Evolutionary conservation across 2,888 invertebrate genomes (phyloP), one percentile per base, ranked within the genome.

Genomic region (Nomada lathburiana): DNA sequence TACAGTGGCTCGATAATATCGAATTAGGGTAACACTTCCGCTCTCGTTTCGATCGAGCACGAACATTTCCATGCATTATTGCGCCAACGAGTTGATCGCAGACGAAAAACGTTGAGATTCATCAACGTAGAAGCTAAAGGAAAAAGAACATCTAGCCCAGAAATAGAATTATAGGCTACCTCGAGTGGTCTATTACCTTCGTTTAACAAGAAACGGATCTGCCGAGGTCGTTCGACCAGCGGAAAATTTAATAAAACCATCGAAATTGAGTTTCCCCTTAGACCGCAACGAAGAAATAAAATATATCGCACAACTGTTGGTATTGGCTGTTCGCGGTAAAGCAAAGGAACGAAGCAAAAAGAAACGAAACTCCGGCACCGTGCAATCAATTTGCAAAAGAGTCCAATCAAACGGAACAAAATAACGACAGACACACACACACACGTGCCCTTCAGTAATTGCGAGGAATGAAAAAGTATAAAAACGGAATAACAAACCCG

Each of bases 41-140:
- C 47, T 53, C 67, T 76, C 60, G 20, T 50, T 47, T 50, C 20
- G 60, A 67, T 53, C 65, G 26, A 55, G 50, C 50, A 65, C 67
- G 78, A 81, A 57, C 68, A 71, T 44, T 59, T 70, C 70, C 69
- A 73, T 73, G 62, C 20, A 57, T 75, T 71, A 78, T 64, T 29
- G 68, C 64, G 62, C 60, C 29, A 59, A 64, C 57, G 1, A 26
- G 16, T 29, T 53, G 13, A 50, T 52, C 62, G 26, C 36, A 1
- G 29, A 11, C 1, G 26, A 7, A 26, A 29, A 59, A 59, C 26
- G 26, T 7, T 5, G 26, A 59, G 23, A 59, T 13, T 9, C 16
- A 59, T 59, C 16, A 7, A 36, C 7, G 36, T 36, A 60, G 29
- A 60, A 36, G 7, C 53, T 1, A 53, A 9, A n/a, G 53, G 2